These are phyloP conservation scores for Samia ricini DNA, from an alignment of 1,140 invertebrate genomes.

Conservation along the genomic window DNA sequence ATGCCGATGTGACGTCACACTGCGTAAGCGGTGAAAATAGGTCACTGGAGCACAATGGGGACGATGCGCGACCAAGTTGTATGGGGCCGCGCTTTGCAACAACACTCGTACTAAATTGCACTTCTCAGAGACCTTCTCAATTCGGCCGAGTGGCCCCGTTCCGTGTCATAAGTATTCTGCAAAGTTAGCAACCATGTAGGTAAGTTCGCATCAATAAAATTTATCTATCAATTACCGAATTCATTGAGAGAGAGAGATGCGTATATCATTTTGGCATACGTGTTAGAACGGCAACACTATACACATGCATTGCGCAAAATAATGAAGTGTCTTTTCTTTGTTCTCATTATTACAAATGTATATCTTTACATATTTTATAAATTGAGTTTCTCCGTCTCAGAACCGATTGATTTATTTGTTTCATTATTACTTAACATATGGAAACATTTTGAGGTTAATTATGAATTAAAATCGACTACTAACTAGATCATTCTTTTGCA, in stretches of 20 bases:
- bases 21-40: conserved; percentile 24
- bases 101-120: background rate
- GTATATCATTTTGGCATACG: background rate
- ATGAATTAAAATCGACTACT: too few relatives aligned
- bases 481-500: too few relatives aligned
- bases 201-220: too few relatives aligned
- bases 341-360: too few relatives aligned
- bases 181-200: background rate
- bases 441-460: too few relatives aligned
- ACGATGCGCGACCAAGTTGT: conserved; percentile 15
- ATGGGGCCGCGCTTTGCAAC: conserved; percentile 3
- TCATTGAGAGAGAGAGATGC: background rate
- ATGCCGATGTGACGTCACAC: conserved; percentile 31
- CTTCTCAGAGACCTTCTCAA: background rate
- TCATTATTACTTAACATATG: too few relatives aligned
- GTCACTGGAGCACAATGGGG: conserved; percentile 20
- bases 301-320: too few relatives aligned
- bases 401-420: too few relatives aligned
- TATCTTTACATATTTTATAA: too few relatives aligned
- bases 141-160: background rate
- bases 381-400: too few relatives aligned
- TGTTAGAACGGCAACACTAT: too few relatives aligned
- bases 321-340: too few relatives aligned
- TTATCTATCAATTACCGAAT: conserved; percentile 3
- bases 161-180: background rate